Evolutionary conservation across 2,113 vertebrate genomes (phyloP), one percentile per base, ranked within the genome.

Genomic region (Dipodomys stephensi): DNA sequence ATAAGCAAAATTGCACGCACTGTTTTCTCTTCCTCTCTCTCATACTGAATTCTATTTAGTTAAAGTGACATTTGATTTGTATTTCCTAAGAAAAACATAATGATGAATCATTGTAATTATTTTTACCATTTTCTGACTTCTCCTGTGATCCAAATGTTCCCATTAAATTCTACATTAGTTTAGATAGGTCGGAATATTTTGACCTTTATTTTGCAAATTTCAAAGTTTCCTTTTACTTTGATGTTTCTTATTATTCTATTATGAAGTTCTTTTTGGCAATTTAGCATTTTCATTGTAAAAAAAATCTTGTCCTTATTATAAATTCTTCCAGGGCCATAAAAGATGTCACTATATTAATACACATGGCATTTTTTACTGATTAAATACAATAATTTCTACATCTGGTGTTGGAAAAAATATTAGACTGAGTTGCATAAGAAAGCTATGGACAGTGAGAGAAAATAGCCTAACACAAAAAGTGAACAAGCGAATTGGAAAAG

Each of bases 321-420:
- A 83, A 71, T 6, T 35, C 46, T 73, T 44, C 7, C 10, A n/a
- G n/a, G 80, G 27, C 28, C 23, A 32, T 65, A 20, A 49, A 46
- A 71, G 71, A 76, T 60, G 7, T 86, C 79, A 53, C 25, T n/a
- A 44, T 83, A 32, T 64, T 53, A 2, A 23, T 25, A 83, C 80
- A 57, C 60, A 83, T 71, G 81, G 71, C 71, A 53, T 67, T 90
- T 12, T 87, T 92, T 2, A 35, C 7, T 10, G 49, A 62, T 73
- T 90, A 1, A 94, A 93, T 97, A 95, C 73, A 83, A 95, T 95
- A 90, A 74, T 19, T 30, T 89, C 73, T 88, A 53, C 15, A 27
- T 19, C 89, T 92, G 92, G 80, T 83, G 83, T 86, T 94, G 67
- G 3, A 90, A 79, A 83, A 92, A 95, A 85, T 93, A 94, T 93